A percentile compares a stretch with the other conserved stretches of the same genome.
Evolutionary conservation across 2,113 vertebrate species (phyloP).

Genomic region (Centropus bengalensis): DNA sequence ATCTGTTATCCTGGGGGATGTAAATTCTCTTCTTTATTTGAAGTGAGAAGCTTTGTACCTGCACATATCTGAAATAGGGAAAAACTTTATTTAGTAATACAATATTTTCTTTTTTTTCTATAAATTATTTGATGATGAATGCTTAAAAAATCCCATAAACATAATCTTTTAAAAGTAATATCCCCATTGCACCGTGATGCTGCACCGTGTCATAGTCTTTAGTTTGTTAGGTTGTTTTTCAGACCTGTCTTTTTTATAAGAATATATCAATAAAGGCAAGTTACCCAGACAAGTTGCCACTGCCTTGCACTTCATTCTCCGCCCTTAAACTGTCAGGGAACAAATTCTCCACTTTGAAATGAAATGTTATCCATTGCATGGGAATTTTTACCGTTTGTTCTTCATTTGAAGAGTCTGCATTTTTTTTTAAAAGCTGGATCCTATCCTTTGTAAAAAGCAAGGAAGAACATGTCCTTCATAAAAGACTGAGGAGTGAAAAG

Average conservation of each 20-base stretch:
- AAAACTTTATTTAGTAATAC: not conserved
- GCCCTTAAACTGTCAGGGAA: not conserved
- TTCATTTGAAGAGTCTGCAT: not conserved
- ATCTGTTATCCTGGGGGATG: not conserved
- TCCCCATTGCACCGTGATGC: not conserved
- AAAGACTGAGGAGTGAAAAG: not conserved
- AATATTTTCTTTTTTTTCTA: not conserved
- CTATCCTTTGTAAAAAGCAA: not conserved
- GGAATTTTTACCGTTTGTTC: slow-evolving; percentile 24
- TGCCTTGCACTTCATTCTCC: too few species aligned
- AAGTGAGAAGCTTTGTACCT: not conserved
- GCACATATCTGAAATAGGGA: not conserved
- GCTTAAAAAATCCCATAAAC: not conserved
- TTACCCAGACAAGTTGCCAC: not conserved
- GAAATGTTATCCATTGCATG: not conserved
- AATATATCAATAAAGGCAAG: not conserved
- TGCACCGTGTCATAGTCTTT: not conserved
- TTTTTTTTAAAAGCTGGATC: not conserved
- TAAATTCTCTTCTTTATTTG: not conserved
- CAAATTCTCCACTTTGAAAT: not conserved
- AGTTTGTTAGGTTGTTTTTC: not conserved
- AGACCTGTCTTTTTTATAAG: not conserved
- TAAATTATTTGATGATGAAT: not conserved
- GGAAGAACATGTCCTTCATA: not conserved
- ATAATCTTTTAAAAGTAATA: not conserved